Evolutionary conservation across 1,140 invertebrate genomes (phyloP).

Genomic region (Steinernema khuongi): DNA sequence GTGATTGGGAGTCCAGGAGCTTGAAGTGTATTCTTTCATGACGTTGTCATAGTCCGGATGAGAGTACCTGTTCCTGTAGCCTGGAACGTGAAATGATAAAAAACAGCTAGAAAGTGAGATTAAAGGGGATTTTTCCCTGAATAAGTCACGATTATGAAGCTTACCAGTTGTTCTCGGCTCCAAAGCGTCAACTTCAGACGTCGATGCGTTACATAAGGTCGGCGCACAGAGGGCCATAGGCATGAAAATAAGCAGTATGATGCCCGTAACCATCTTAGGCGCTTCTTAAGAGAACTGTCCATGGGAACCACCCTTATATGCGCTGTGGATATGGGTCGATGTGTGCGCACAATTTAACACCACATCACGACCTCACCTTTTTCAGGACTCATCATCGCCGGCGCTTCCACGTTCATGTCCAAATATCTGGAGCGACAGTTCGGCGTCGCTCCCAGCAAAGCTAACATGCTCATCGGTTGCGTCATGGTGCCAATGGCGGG

Average conservation of each 20-base stretch:
- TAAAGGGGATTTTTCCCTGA: too few species aligned
- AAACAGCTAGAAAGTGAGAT: too few species aligned
- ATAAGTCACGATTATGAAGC: too few species aligned
- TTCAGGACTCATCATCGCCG: conserved; percentile 54
- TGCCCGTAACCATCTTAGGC: background rate
- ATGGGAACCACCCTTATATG: background rate
- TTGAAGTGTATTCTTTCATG: too few species aligned
- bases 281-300: background rate
- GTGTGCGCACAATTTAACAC: background rate
- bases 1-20: too few species aligned
- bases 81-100: too few species aligned
- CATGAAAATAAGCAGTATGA: background rate
- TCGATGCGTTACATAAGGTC: background rate
- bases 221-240: background rate
- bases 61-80: too few species aligned
- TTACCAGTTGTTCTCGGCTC: too few species aligned
- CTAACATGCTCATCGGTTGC: conserved; percentile 53
- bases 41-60: too few species aligned
- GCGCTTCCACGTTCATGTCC: conserved; percentile 58
- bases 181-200: too few species aligned
- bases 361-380: background rate
- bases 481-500: conserved; percentile 52
- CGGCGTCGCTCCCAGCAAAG: conserved; percentile 55
- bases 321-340: background rate
- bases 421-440: conserved; percentile 58